Base-by-base conservation (phyloP, 2,888 invertebrate species). In the Yponomeuta cagnagella region DNA sequence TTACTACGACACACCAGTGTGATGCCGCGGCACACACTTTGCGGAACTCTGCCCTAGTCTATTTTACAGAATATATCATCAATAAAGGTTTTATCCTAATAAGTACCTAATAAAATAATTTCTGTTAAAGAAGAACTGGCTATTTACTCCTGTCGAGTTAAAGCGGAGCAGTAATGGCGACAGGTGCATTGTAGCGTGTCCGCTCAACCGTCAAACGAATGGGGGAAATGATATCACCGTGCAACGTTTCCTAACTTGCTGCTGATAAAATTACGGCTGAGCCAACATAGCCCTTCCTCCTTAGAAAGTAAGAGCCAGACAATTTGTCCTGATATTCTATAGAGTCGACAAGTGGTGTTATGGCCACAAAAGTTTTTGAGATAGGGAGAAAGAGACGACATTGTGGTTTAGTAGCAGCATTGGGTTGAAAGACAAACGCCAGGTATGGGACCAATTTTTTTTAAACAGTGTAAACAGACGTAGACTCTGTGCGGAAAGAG, bases 111-210 rank as follows among this genome's bases (percentile, higher is more conserved):
- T 6, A 8, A 23, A 23, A 43, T 43, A 3, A 5, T 43, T 8
- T 43, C 43, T 8, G 8, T 6, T 8, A 43, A 43, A 43, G 43
- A 43, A 43, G 33, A 33, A 33, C 33, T 33, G 33, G 33, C 33
- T 33, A 33, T 5, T 6, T 43, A 8, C 43, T 43, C 43, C 43
- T 8, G 43, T 43, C 43, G 23, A 63, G 70, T n/a, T 63, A 63
- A 63, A 70, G 31, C 30, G 73, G 23, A 23, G 74, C 75, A 76
- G 78, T 78, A 78, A 78, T 79, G 79, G 80, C 82, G 89, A 87
- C 90, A 91, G 90, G 90, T 91, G 90, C 82, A 82, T 75, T 68
- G 69, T 77, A 73, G 76, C 79, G 80, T 82, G 86, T 75, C 79
- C 86, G 80, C 75, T 79, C 82, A 75, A 84, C 81, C 89, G 85